Evolutionary conservation across 1,140 invertebrate species (phyloP).

Genomic region (Ridgeia piscesae): DNA sequence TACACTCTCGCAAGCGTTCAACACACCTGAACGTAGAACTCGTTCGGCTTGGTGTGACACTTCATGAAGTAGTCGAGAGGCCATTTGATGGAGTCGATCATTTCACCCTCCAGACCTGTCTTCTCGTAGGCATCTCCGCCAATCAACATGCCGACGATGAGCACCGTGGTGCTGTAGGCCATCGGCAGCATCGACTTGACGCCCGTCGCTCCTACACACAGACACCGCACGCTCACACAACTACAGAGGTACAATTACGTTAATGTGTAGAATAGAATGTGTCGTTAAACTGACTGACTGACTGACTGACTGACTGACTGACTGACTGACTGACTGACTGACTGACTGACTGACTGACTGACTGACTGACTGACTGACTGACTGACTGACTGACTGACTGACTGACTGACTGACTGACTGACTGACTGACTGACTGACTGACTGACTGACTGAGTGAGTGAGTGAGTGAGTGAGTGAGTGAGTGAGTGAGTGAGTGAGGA

Average conservation of each 20-base stretch:
- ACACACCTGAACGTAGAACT: slow-evolving; percentile 63
- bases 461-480: too few species aligned
- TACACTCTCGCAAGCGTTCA: not conserved
- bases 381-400: too few species aligned
- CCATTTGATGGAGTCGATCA: slow-evolving; percentile 64
- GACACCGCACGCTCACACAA: not conserved
- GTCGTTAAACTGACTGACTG: too few species aligned
- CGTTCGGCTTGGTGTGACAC: slow-evolving; percentile 60
- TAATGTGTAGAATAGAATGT: too few species aligned
- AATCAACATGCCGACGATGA: slow-evolving; percentile 66
- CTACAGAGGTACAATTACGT: not conserved
- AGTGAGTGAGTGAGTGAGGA: too few species aligned
- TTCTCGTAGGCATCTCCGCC: slow-evolving; percentile 61
- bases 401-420: too few species aligned
- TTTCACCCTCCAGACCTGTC: slow-evolving; percentile 55
- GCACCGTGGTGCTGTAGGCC: slow-evolving; percentile 64
- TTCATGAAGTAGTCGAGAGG: slow-evolving; percentile 69
- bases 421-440: too few species aligned
- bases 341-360: too few species aligned
- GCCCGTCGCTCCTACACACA: slow-evolving; percentile 64
- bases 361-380: too few species aligned
- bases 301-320: too few species aligned
- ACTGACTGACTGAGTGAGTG: too few species aligned
- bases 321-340: too few species aligned
- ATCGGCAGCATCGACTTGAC: slow-evolving; percentile 71